These are phyloP conservation scores for Caenorhabditis sp. DNA, from an alignment of 2,888 invertebrate genomes.

Conservation along the genomic window DNA sequence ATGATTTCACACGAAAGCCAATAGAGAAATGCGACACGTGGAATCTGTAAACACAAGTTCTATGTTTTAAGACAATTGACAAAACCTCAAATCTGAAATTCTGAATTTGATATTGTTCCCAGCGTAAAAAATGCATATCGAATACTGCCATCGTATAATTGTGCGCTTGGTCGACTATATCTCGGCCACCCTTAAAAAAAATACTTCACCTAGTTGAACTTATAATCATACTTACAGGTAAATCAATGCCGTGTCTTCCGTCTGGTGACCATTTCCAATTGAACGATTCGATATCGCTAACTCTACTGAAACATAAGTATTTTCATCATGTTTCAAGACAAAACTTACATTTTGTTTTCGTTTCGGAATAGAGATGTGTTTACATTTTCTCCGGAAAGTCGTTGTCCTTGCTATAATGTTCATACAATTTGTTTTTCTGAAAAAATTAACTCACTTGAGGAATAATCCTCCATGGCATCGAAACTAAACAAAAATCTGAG, in stretches of 20 bases:
- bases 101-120: conserved; percentile 17
- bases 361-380: background rate
- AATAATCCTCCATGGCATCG: conserved; percentile 27
- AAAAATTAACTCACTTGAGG: conserved; percentile 15
- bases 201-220: background rate
- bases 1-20: conserved; percentile 21
- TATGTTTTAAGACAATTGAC: background rate
- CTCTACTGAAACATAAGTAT: conserved; percentile 4
- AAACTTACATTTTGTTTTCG: background rate
- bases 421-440: conserved; percentile 4
- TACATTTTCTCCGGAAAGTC: conserved; percentile 1
- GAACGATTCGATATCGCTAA: conserved; percentile 30
- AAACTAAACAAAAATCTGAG: background rate
- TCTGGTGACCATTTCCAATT: conserved; percentile 41
- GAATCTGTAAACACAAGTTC: conserved; percentile 15
- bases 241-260: conserved; percentile 36
- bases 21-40: conserved; percentile 32
- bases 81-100: conserved; percentile 7
- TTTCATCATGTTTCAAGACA: background rate
- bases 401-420: no score
- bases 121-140: conserved; percentile 19
- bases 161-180: conserved; percentile 10
- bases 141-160: conserved; percentile 22
- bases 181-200: conserved; percentile 33
- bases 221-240: conserved; percentile 10